Evolutionary conservation across 2,888 invertebrate genomes (phyloP), one percentile per base, ranked within the genome.

Genomic region (Lobophora halterata): DNA sequence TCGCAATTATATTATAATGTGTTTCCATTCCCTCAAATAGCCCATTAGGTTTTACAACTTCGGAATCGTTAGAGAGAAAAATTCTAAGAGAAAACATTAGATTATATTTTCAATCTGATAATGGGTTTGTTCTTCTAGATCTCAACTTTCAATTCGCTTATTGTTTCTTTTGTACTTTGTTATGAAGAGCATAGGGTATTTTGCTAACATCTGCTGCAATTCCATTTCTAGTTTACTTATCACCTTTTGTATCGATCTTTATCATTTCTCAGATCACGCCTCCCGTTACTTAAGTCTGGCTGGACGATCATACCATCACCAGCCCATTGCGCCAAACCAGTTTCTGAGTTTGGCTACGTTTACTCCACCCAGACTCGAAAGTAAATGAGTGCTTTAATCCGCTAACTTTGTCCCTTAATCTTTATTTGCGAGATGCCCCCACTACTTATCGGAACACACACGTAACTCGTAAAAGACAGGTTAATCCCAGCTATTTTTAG

Each of bases 1-100:
- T 69, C 55, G 59, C 65, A 72, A 76, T 72, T 71, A 68, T 73
- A 73, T 64, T 58, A 64, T 72, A 65, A 74, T 66, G 72, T 57
- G 58, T 61, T 67, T 71, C 71, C 68, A 74, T 76, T 70, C 61
- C 58, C 61, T 58, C 62, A 62, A 72, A 67, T 62, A 57, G 71
- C 60, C 71, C 57, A 70, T 77, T 74, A 64, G 59, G 62, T 71
- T 76, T 78, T 71, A 78, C 68, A 61, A 55, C 68, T 55, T 53
- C 49, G 55, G 45, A 48, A 51, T 61, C 62, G 64, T 61, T 63
- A 60, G 51, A 42, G 44, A 58, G 64, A 66, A 65, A 71, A 67
- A 63, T 61, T 59, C 61, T 56, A 55, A 58, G 61, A 60, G 60
- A 61, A 71, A 67, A 65, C 52, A 61, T 51, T 46, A 54, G 55